Base-by-base conservation (phyloP, 2,888 invertebrate genomes). In the Drosophila buzzatii region DNA sequence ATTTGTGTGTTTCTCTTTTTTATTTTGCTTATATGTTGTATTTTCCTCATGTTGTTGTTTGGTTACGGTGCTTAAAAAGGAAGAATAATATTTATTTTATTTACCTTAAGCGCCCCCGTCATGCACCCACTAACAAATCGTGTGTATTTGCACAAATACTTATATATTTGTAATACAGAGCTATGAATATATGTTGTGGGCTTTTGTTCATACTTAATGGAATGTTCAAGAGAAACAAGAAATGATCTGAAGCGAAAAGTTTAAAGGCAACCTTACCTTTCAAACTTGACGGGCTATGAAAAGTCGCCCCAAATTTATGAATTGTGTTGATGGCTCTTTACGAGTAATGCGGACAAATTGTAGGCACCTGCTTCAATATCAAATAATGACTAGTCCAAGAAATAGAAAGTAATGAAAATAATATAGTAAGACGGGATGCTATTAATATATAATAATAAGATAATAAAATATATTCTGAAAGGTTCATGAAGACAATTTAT, bases 81-180 rank as follows among this genome's bases (percentile, higher is more conserved):
- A 71, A 67, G 62, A 65, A 78, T 69, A 82, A 81, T 78, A 82
- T 80, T 82, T 82, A 76, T 81, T 78, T 77, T 73, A 70, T 71
- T 69, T 82, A 82, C 83, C 81, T 80, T 71, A n/a, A 61, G 58
- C 49, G 23, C 42, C 60, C 58, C 45, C 51, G 56, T 16, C 33
- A 47, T 44, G 20, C 33, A 49, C 49, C 47, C 47, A 27, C 27
- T 49, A 41, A 58, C 42, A 55, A 61, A 31, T 23, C 55, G 27
- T 27, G 18, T 42, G 6, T 56, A 56, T 67, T 57, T 59, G 42
- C 31, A 35, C 14, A 39, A 60, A 37, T 60, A 33, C 53, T 61
- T 39, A 20, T 39, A 20, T 20, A 16, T 9, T 57, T 60, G 8
- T 16, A 33, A 55, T 49, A 23, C n/a, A 33, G 16, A 57, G 41